Evolutionary conservation across 2,888 invertebrate species (phyloP), one percentile per base, ranked within the genome.

Genomic region (Ophion costatus): DNA sequence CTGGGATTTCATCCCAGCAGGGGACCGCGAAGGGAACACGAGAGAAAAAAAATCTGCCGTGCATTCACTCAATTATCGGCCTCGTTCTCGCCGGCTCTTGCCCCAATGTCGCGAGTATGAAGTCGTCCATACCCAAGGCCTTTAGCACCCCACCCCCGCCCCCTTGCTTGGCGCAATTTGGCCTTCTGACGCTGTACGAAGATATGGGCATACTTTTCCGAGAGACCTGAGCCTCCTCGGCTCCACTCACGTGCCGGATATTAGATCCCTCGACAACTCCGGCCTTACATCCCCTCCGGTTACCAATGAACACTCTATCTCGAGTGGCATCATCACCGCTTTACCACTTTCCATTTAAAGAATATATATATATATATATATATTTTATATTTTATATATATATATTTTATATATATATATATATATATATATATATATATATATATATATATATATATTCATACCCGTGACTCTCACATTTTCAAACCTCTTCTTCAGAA

Each of bases 251-350:
- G 80, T 76, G 84, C 89, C 90, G 90, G 89, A 90, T 90, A 90
- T 90, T 90, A 89, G 89, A 89, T 89, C 86, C 88, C 87, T 85
- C 69, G 87, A 84, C 85, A 87, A 89, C 88, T 88, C 86, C 82
- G 81, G 80, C 86, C 85, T 83, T 83, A 87, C 70, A 78, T 83
- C 69, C 64, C 24, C 66, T 42, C 38, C 59, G 66, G 57, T 66
- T 67, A 80, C 80, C 89, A 87, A 88, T 89, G 87, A 87, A 86
- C 87, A 84, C 87, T 83, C 86, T 82, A 82, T 82, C 79, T 86
- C 84, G 80, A 84, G 84, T 78, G 75, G 57, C 75, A 24, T 71
- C 83, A 63, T 78, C 85, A 33, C 11, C 73, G 77, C 33, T 73
- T 57, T 75, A n/a, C 10, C 9, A 7, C 7, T 33, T 17, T 64